Conservation (phyloP, 2,113 vertebrate genomes). For the Callospermophilus lateralis region DNA sequence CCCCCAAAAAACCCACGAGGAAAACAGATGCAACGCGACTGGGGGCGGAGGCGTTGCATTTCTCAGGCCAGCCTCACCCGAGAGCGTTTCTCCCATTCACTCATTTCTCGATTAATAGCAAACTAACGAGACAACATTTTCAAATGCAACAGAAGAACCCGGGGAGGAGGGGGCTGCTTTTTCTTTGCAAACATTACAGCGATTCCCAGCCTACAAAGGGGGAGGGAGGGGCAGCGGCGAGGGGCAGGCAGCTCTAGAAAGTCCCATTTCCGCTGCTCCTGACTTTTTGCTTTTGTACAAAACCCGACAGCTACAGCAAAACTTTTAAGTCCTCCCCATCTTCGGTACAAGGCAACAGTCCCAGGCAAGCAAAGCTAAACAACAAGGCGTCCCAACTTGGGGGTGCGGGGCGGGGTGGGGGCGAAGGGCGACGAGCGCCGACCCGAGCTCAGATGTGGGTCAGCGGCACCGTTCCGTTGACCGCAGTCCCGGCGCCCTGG, state of each 20-base stretch:
- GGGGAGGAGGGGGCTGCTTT: conserved; percentile 47
- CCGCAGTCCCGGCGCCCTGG: conserved; percentile 95
- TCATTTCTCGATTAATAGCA: conserved; percentile 83
- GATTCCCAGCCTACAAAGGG: conserved; percentile 64
- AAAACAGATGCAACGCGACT: conserved; percentile 73
- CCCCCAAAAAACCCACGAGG: conserved; percentile 76
- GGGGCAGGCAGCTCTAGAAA: conserved; percentile 74
- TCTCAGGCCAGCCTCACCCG: conserved; percentile 87
- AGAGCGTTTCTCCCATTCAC: conserved; percentile 81
- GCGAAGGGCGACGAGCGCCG: not conserved
- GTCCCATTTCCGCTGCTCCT: conserved; percentile 70
- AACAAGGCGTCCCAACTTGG: conserved; percentile 79
- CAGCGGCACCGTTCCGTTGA: conserved; percentile 97
- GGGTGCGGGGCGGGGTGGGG: conserved; percentile 80
- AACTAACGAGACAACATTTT: conserved; percentile 80
- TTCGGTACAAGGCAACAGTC: conserved; percentile 76
- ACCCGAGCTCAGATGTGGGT: conserved; percentile 95
- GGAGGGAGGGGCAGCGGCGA: conserved; percentile 54
- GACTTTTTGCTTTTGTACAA: conserved; percentile 61
- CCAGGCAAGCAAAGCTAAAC: conserved; percentile 79
- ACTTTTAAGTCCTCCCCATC: conserved; percentile 72
- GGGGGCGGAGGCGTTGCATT: conserved; percentile 84
- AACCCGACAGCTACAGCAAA: conserved; percentile 86
- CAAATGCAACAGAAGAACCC: conserved; percentile 69
- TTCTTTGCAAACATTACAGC: conserved; percentile 57